These are phyloP conservation scores for Chrysolina americana DNA, from an alignment of 2,888 invertebrate species.

Conservation along the genomic window DNA sequence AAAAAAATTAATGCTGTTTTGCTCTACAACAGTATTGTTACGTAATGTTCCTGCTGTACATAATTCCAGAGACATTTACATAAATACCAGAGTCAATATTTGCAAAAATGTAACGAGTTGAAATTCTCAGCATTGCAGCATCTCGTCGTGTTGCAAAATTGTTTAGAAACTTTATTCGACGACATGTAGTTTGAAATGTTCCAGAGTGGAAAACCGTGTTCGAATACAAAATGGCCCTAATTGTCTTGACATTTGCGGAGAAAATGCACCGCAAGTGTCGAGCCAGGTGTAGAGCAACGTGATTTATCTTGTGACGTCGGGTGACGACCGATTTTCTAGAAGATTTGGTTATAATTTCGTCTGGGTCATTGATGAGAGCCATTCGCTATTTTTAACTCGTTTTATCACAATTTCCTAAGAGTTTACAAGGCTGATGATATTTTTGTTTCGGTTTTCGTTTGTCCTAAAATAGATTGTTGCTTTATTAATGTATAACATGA, in stretches of 20 bases:
- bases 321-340: conserved; percentile 9
- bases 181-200: conserved; percentile 19
- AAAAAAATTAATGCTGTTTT: neutral
- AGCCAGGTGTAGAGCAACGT: conserved; percentile 18
- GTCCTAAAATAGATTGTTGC: neutral
- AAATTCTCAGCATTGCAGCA: neutral
- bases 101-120: conserved; percentile 10
- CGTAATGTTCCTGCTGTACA: neutral
- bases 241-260: conserved; percentile 23
- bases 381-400: neutral
- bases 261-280: conserved; percentile 16
- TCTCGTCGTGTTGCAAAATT: conserved; percentile 23
- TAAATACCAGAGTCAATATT: neutral
- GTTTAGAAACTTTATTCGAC: conserved; percentile 20
- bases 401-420: neutral
- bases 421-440: neutral
- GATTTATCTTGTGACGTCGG: neutral
- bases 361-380: neutral
- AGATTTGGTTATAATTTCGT: conserved; percentile 12
- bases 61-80: neutral
- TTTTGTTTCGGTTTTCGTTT: conserved; percentile 6
- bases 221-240: conserved; percentile 26
- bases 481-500: neutral
- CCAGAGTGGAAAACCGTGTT: conserved; percentile 27
- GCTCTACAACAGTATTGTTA: neutral